Evolutionary conservation across 2,113 vertebrate genomes (phyloP), one percentile per base, ranked within the genome.

Genomic region (Corythoichthys haematopterus): DNA sequence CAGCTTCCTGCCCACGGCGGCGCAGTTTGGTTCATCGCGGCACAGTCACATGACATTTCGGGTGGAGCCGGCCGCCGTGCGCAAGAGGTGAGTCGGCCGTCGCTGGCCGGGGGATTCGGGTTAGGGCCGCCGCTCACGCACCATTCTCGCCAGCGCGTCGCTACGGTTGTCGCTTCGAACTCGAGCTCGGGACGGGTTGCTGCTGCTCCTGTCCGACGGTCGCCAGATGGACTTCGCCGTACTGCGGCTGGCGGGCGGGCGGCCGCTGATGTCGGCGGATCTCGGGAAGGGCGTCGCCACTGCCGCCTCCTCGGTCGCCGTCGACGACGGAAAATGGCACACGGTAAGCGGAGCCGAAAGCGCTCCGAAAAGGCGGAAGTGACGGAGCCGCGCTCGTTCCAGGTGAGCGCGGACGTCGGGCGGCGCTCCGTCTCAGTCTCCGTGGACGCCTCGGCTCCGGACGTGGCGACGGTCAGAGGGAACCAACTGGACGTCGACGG

Each of bases 261-360:
- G 68, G 6, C 83, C 95, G 36, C 78, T 88, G 80, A 91, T 98
- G 84, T 92, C 91, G 68, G 95, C 94, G 71, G 94, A 98, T 71
- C 88, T 97, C 33, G 96, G 96, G 36, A 95, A 92, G 88, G 94
- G 94, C 53, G 89, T 88, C 1, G 89, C 94, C 12, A 87, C 88
- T n/a, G 79, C 91, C 76, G 83, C 83, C 10, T 93, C 94, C n/a
- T 87, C 92, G 2, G 60, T 83, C 0, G 5, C 69, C 14, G 51
- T 99, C 80, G 94, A 65, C 8, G 93, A 98, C 7, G 96, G 96
- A 72, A 85, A 84, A 65, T 99, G 96, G 97, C 97, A 98, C 86
- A 87, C 55, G 28, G 96, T 98, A 84, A 48, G 92, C 89, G 6
- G 16, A 50, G 50, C 0, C 14, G 4, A 4, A 28, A 11, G 5